Conservation (phyloP, 2,113 vertebrate genomes). For the Bucco capensis region DNA sequence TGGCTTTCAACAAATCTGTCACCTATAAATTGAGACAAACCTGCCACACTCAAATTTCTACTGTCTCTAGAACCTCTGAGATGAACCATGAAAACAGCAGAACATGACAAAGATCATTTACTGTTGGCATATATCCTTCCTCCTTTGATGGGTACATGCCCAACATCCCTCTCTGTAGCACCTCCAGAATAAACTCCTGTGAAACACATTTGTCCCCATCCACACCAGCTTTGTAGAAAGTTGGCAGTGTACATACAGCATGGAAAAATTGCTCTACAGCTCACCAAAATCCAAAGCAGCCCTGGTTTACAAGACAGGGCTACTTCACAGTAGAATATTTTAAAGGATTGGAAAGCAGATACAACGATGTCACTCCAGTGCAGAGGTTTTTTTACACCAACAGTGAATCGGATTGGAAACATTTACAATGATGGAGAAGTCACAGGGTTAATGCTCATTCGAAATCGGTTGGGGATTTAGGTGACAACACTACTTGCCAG, state of each 20-base stretch:
- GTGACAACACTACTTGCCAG: background rate
- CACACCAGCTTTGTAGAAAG: background rate
- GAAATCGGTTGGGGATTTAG: background rate
- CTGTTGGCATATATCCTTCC: rapidly evolving
- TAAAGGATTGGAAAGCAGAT: background rate
- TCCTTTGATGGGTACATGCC: background rate
- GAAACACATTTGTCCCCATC: background rate
- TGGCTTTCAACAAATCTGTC: background rate
- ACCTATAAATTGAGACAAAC: background rate
- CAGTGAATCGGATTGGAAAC: background rate
- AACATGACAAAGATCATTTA: background rate
- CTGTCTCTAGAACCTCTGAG: background rate
- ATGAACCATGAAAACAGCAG: background rate
- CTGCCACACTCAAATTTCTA: background rate
- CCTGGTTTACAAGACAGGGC: background rate
- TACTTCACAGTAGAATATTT: background rate
- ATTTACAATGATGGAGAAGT: background rate
- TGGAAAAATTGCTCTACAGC: background rate
- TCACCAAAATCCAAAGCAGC: background rate
- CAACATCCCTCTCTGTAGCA: background rate
- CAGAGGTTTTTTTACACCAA: background rate
- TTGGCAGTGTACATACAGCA: background rate
- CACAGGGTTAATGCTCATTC: background rate
- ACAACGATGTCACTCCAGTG: background rate
- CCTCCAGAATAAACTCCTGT: background rate